Evolutionary conservation across 92 coral and sea anemone genomes (phyloP).

Genomic region (Parazoanthus darwini): DNA sequence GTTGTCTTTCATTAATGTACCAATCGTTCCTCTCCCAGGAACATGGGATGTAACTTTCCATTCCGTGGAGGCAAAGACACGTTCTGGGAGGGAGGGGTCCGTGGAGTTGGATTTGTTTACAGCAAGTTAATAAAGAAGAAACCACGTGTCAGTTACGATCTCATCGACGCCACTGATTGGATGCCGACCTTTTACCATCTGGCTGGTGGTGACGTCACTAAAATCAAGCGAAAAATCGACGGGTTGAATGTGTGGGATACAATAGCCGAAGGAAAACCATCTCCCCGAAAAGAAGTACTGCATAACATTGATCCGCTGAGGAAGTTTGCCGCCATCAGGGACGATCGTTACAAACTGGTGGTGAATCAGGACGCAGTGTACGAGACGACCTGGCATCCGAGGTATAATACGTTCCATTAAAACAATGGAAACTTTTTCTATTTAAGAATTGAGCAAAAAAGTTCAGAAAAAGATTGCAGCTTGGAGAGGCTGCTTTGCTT

Average conservation of each 20-base stretch:
- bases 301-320: conserved; percentile 95
- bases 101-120: conserved; percentile 95
- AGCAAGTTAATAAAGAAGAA: conserved; percentile 81
- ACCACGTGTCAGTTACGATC: conserved; percentile 83
- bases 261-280: conserved; percentile 70
- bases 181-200: conserved; percentile 95
- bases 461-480: too few relatives aligned
- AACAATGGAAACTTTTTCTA: too few relatives aligned
- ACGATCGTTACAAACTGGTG: conserved; percentile 78
- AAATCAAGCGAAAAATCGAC: conserved; percentile 72
- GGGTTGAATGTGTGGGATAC: conserved; percentile 95
- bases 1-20: background rate
- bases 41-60: conserved; percentile 96
- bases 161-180: conserved; percentile 98
- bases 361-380: conserved; percentile 87
- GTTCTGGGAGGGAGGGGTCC: conserved; percentile 99
- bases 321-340: conserved; percentile 88
- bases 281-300: conserved; percentile 88
- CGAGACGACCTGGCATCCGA: conserved; percentile 82
- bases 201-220: conserved; percentile 92
- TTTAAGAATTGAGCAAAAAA: too few relatives aligned
- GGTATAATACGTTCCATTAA: conserved; percentile 27
- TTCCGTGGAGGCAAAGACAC: conserved; percentile 95
- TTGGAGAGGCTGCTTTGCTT: too few relatives aligned
- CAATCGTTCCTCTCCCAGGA: conserved; percentile 53